phyloP scores from a whole-genome alignment of 1,140 invertebrate species.

The Liolophura sinensis region DNA sequence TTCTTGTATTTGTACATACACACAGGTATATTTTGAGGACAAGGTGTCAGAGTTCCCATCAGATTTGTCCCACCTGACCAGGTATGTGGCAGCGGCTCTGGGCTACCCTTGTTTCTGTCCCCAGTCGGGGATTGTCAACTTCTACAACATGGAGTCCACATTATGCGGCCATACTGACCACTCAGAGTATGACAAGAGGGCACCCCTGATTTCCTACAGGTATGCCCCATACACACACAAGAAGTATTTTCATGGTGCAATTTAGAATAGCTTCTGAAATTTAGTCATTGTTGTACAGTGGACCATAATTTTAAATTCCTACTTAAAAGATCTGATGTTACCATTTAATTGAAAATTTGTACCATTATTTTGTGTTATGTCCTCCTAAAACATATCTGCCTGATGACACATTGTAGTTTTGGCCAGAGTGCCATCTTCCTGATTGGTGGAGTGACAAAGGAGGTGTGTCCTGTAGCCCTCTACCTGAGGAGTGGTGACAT shows the following conservation, averaged over 20 bases:
- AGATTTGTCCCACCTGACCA: conserved; percentile 70
- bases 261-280: not conserved
- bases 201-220: conserved; percentile 83
- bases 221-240: conserved; percentile 8
- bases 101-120: conserved; percentile 72
- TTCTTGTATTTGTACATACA: not conserved
- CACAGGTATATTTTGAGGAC: conserved; percentile 53
- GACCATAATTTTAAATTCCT: not conserved
- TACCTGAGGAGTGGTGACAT: conserved; percentile 51
- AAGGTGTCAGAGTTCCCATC: conserved; percentile 66
- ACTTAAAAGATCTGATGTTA: not conserved
- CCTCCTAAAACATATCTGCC: not conserved
- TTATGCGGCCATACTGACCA: conserved; percentile 89
- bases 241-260: not conserved
- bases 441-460: conserved; percentile 49
- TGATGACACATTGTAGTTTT: conserved; percentile 41
- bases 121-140: conserved; percentile 93
- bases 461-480: conserved; percentile 39
- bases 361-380: not conserved
- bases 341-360: not conserved
- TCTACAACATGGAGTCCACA: conserved; percentile 88
- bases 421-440: conserved; percentile 53
- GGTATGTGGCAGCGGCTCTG: conserved; percentile 66
- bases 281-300: not conserved
- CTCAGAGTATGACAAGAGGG: conserved; percentile 81